Conservation (phyloP, 2,797 vertebrate species). For the Linurgus olivaceus region DNA sequence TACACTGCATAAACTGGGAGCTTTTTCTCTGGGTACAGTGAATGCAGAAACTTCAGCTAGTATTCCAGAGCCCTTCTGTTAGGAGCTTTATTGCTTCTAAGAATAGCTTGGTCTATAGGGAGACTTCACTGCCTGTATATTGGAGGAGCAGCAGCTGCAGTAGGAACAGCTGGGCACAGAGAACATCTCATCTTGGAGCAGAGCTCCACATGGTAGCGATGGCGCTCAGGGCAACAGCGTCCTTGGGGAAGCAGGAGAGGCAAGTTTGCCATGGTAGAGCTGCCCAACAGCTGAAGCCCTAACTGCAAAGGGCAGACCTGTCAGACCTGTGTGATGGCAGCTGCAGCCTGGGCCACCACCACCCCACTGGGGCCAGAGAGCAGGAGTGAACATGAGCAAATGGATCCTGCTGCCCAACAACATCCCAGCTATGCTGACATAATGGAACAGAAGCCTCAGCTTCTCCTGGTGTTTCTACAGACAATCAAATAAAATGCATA, state of each 20-base stretch:
- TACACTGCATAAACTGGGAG: not conserved
- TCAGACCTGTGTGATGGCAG: not conserved
- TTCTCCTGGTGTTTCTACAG: not conserved
- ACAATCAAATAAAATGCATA: not conserved
- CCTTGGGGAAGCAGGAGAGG: not conserved
- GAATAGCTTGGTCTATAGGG: not conserved
- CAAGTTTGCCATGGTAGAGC: not conserved
- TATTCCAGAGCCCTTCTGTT: not conserved
- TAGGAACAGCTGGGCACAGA: not conserved
- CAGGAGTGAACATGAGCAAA: not conserved
- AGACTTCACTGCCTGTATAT: rapidly evolving
- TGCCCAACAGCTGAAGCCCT: not conserved
- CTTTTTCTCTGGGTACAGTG: not conserved
- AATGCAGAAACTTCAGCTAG: not conserved
- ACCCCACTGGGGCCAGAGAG: not conserved
- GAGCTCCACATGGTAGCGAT: rapidly evolving
- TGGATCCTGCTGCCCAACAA: rapidly evolving
- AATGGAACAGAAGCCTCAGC: not conserved
- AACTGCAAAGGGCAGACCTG: not conserved
- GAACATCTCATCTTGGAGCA: not conserved
- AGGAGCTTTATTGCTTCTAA: not conserved
- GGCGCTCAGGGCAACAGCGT: rapidly evolving
- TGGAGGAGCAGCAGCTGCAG: not conserved
- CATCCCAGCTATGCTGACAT: not conserved
- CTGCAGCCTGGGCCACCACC: rapidly evolving